A percentile compares a stretch with the other conserved stretches of the same genome.
These are phyloP conservation scores for Polylopha cassiicola DNA, from an alignment of 2,888 invertebrate genomes.

Conservation along the genomic window DNA sequence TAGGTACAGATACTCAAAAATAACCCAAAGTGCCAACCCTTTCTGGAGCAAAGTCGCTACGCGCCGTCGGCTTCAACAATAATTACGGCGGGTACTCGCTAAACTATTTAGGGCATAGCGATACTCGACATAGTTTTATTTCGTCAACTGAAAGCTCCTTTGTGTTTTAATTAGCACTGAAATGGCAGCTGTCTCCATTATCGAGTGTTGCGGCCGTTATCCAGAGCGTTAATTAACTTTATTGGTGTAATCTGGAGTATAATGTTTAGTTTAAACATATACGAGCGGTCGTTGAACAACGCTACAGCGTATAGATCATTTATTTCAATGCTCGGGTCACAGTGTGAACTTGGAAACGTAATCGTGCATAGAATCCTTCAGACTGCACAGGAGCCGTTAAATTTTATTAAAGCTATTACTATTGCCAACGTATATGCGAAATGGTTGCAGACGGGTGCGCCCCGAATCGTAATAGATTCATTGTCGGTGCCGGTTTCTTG, in stretches of 20 bases:
- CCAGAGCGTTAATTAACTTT: slow-evolving; percentile 18
- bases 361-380: slow-evolving; percentile 24
- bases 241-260: slow-evolving; percentile 17
- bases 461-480: slow-evolving; percentile 63
- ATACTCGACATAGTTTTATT: slow-evolving; percentile 49
- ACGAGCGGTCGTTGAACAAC: slow-evolving; percentile 6
- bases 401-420: slow-evolving; percentile 44
- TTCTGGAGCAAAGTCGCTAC: slow-evolving; percentile 23
- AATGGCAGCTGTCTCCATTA: slow-evolving; percentile 20
- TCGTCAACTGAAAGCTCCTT: slow-evolving; percentile 51
- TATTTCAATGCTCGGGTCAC: slow-evolving; percentile 9
- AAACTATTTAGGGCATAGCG: slow-evolving; percentile 60
- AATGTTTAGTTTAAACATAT: slow-evolving; percentile 14
- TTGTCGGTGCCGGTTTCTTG: slow-evolving; percentile 40
- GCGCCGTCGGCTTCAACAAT: slow-evolving; percentile 41
- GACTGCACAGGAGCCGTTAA: slow-evolving; percentile 38
- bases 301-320: slow-evolving; percentile 14
- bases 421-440: slow-evolving; percentile 38
- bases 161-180: slow-evolving; percentile 62
- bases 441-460: slow-evolving; percentile 39
- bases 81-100: slow-evolving; percentile 48
- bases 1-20: too few species aligned
- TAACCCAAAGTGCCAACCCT: slow-evolving; percentile 18
- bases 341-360: slow-evolving; percentile 9
- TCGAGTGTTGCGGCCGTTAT: slow-evolving; percentile 31